phyloP scores from a whole-genome alignment of 2,888 invertebrate species.

The Parnassius orleans region DNA sequence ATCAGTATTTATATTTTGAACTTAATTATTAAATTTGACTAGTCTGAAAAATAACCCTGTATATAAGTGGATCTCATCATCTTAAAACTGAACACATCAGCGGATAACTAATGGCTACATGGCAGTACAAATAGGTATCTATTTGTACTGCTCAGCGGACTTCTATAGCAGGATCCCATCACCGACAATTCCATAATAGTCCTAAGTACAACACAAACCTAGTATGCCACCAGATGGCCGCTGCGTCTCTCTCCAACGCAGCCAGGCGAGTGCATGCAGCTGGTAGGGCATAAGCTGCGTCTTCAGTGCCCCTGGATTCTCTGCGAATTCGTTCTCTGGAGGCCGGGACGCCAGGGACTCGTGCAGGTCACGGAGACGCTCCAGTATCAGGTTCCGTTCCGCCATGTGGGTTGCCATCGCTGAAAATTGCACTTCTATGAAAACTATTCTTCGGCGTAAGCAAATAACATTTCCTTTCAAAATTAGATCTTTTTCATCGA shows the following conservation, averaged over 20 bases:
- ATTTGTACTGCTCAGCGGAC: too few species aligned
- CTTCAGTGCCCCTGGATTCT: constrained; percentile 83
- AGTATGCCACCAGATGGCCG: constrained; percentile 93
- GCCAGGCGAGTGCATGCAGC: constrained; percentile 91
- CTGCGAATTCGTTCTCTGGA: constrained; percentile 76
- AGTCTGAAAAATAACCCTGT: too few species aligned
- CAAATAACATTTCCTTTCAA: constrained; percentile 1
- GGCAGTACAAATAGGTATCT: too few species aligned
- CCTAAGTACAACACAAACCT: constrained; percentile 72
- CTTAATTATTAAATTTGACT: too few species aligned
- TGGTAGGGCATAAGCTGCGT: constrained; percentile 91
- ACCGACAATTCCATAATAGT: too few species aligned
- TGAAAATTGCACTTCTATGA: constrained; percentile 30
- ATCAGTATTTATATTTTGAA: too few species aligned
- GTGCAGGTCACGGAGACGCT: constrained; percentile 86
- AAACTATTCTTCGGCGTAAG: background rate
- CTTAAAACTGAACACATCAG: too few species aligned
- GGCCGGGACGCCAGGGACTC: constrained; percentile 86
- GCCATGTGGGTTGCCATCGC: constrained; percentile 85
- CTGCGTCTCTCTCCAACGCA: constrained; percentile 94
- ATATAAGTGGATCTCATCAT: too few species aligned
- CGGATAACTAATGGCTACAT: too few species aligned
- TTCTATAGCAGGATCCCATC: too few species aligned
- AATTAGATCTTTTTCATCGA: too few species aligned
- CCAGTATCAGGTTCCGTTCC: constrained; percentile 85